Conservation (phyloP, 1,140 invertebrate genomes). For the Euura saliciscinereae region DNA sequence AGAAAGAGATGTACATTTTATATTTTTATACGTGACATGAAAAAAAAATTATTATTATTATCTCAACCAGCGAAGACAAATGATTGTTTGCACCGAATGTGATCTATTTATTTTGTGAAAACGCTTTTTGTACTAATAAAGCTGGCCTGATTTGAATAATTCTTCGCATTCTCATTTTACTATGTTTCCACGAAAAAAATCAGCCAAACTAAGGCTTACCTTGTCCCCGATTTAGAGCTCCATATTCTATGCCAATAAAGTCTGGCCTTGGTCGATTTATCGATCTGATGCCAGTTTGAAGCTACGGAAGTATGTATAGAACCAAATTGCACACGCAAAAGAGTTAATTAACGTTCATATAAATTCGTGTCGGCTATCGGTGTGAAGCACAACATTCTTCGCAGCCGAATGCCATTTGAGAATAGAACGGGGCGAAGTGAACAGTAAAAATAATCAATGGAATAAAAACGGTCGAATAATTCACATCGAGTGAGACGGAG, state of each 20-base stretch:
- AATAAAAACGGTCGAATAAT: no score
- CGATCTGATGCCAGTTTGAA: neutral
- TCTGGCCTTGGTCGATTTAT: no score
- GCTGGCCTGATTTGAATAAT: conserved; percentile 41
- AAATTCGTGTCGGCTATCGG: no score
- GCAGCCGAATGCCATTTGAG: no score
- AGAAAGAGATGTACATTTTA: conserved; percentile 10
- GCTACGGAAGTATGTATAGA: neutral
- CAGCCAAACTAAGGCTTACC: neutral
- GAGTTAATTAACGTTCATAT: no score
- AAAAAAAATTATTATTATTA: neutral
- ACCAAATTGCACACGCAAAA: no score
- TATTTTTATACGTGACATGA: conserved; percentile 11
- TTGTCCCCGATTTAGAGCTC: no score
- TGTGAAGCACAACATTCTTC: no score
- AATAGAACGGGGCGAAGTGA: no score
- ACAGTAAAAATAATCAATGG: no score
- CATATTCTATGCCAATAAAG: no score
- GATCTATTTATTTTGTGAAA: conserved; percentile 62
- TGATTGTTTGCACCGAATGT: conserved; percentile 32
- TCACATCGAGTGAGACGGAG: no score
- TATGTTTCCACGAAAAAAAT: neutral
- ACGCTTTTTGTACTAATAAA: conserved; percentile 61
- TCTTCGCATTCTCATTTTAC: conserved; percentile 8
- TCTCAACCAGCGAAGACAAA: conserved; percentile 8